phyloP scores from a whole-genome alignment of 1,140 invertebrate species.

The Tetragonula clypearis region DNA sequence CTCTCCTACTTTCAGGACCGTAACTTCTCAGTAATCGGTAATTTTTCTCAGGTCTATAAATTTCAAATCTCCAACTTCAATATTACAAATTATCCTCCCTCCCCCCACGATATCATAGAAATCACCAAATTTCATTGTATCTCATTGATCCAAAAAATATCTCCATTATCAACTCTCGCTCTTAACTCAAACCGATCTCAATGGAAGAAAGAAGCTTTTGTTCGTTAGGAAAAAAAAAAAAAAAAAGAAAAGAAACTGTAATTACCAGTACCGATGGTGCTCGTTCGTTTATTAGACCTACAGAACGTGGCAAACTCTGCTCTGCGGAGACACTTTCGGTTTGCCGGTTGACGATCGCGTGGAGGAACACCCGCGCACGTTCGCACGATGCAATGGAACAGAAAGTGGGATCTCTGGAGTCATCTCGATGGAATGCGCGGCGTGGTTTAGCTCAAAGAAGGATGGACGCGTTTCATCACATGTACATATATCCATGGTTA shows the following conservation, averaged over 20 bases:
- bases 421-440: conserved; percentile 76
- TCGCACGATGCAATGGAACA: conserved; percentile 25
- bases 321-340: conserved; percentile 5
- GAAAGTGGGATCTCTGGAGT: conserved; percentile 70
- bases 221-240: not conserved
- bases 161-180: no score
- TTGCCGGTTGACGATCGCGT: conserved; percentile 12
- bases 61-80: no score
- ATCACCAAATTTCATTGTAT: no score
- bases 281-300: conserved; percentile 12
- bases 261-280: not conserved
- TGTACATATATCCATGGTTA: conserved; percentile 40
- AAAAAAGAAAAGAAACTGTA: not conserved
- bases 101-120: no score
- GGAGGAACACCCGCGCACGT: conserved; percentile 47
- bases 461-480: conserved; percentile 62
- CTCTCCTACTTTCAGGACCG: no score
- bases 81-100: no score
- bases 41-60: no score
- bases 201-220: not conserved
- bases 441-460: conserved; percentile 72
- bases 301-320: not conserved
- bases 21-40: no score
- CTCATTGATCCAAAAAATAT: no score
- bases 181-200: no score